These are phyloP conservation scores for Lasiurus borealis DNA, from an alignment of 2,113 vertebrate species.

Conservation along the genomic window DNA sequence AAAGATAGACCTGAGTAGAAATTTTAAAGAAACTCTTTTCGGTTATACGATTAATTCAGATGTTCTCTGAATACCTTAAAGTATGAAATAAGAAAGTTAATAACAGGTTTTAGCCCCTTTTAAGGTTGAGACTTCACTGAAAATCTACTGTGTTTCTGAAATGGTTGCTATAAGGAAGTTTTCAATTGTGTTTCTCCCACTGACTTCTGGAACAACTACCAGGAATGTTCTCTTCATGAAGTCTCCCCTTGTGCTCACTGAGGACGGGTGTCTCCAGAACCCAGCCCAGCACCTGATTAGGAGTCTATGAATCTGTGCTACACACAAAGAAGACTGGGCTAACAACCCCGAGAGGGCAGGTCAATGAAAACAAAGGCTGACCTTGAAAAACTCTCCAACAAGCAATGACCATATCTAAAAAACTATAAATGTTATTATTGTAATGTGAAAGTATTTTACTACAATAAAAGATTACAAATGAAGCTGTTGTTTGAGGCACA, in stretches of 20 bases:
- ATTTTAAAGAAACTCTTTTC: neutral
- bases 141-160: neutral
- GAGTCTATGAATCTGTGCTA: neutral
- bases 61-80: constrained; percentile 1
- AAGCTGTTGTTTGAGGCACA: neutral
- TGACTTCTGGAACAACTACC: neutral
- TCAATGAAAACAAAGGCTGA: neutral
- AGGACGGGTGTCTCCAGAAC: neutral
- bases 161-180: neutral
- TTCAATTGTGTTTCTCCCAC: neutral
- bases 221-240: neutral
- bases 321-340: neutral
- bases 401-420: neutral
- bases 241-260: neutral
- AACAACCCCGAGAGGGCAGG: neutral
- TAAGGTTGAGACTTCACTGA: neutral
- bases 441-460: neutral
- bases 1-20: neutral
- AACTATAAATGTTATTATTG: neutral
- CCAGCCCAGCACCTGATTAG: neutral
- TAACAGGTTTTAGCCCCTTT: neutral
- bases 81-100: neutral
- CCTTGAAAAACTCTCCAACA: neutral
- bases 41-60: neutral
- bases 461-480: neutral